A percentile compares a stretch with the other conserved stretches of the same genome.
Conservation (phyloP, 2,113 vertebrate genomes). For the Bagarius yarrelli region DNA sequence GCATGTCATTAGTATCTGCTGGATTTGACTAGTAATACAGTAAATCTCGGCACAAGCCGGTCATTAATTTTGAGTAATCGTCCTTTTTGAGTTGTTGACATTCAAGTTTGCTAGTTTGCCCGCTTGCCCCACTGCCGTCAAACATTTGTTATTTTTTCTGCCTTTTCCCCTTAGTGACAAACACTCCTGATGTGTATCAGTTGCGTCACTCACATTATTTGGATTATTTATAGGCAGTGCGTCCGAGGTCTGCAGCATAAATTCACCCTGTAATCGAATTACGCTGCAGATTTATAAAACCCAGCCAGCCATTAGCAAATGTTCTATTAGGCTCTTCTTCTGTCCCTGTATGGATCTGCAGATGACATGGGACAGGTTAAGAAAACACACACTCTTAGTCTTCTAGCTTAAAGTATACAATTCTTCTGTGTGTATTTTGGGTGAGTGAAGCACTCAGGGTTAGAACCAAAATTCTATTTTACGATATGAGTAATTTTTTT, state of each 20-base stretch:
- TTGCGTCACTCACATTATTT: constrained; percentile 23
- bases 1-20: neutral
- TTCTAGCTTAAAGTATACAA: neutral
- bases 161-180: neutral
- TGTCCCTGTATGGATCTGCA: constrained; percentile 16
- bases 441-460: too few relatives aligned
- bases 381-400: neutral
- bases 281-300: constrained; percentile 37
- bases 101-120: neutral
- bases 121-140: neutral
- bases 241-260: constrained; percentile 32
- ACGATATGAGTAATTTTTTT: too few relatives aligned
- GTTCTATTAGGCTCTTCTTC: constrained; percentile 10
- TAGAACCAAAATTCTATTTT: too few relatives aligned
- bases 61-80: neutral
- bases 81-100: neutral
- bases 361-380: constrained; percentile 7
- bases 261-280: constrained; percentile 47
- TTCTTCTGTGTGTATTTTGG: neutral
- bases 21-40: neutral
- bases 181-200: neutral
- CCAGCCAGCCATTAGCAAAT: constrained; percentile 39
- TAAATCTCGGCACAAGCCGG: neutral
- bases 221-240: constrained; percentile 44
- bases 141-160: too few relatives aligned